phyloP scores from a whole-genome alignment of 2,113 vertebrate species.

The Pipa parva region DNA sequence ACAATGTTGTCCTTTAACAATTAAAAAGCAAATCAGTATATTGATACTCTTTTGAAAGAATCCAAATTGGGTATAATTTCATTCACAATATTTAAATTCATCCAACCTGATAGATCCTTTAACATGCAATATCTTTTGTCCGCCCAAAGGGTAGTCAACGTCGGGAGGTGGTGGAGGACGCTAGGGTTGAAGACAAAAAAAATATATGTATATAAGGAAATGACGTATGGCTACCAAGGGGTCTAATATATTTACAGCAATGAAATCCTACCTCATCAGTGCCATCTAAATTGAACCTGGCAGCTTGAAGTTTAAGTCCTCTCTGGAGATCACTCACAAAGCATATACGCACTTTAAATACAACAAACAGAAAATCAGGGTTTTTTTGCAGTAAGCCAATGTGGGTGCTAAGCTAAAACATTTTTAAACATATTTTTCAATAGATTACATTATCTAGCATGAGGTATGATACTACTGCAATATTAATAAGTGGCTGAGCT shows the following conservation, averaged over 20 bases:
- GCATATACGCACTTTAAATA: slow-evolving; percentile 79
- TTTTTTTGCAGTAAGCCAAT: too few relatives aligned
- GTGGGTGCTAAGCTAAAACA: too few relatives aligned
- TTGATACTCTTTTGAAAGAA: too few relatives aligned
- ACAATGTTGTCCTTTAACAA: neutral
- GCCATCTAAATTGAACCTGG: slow-evolving; percentile 91
- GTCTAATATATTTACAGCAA: neutral
- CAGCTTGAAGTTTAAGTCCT: slow-evolving; percentile 88
- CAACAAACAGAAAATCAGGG: neutral
- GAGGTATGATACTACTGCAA: too few relatives aligned
- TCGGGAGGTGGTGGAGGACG: slow-evolving; percentile 83
- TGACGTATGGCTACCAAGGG: too few relatives aligned
- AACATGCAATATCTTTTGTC: slow-evolving; percentile 91
- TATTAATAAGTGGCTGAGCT: too few relatives aligned
- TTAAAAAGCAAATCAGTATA: neutral
- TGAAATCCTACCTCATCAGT: slow-evolving; percentile 73
- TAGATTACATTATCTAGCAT: too few relatives aligned
- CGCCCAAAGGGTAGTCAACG: slow-evolving; percentile 90
- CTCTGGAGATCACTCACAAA: slow-evolving; percentile 93
- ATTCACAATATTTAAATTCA: too few relatives aligned
- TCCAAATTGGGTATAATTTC: neutral
- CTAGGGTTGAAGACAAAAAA: slow-evolving; percentile 52
- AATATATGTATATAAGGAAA: too few relatives aligned
- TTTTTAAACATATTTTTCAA: too few relatives aligned
- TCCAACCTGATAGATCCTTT: slow-evolving; percentile 87